A percentile compares a stretch with the other conserved stretches of the same genome.
These are phyloP conservation scores for Hipparchia sbordonii DNA, from an alignment of 2,888 invertebrate species.

Conservation along the genomic window DNA sequence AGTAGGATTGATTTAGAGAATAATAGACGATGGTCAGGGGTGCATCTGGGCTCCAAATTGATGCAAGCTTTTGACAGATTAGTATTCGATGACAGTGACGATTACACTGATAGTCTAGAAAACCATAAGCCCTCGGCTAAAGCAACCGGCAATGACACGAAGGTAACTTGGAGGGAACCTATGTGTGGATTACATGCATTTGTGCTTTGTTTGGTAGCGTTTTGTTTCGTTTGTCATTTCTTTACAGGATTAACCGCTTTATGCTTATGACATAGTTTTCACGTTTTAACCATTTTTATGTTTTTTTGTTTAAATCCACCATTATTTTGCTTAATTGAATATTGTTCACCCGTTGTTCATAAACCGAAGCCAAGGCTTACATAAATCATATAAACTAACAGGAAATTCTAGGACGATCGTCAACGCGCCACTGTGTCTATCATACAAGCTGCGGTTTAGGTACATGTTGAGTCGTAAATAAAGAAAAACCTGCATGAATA, in stretches of 20 bases:
- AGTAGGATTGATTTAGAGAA: slow-evolving; percentile 73
- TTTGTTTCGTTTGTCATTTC: slow-evolving; percentile 39
- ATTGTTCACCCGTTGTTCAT: slow-evolving; percentile 10
- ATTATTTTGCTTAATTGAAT: slow-evolving; percentile 26
- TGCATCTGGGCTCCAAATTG: slow-evolving; percentile 87
- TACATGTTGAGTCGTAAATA: slow-evolving; percentile 29
- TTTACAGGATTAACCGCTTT: slow-evolving; percentile 52
- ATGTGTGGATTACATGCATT: slow-evolving; percentile 50
- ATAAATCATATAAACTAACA: slow-evolving; percentile 29
- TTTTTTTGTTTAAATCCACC: slow-evolving; percentile 14
- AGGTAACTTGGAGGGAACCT: slow-evolving; percentile 71
- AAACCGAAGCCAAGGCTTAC: slow-evolving; percentile 14
- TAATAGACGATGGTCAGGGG: slow-evolving; percentile 89
- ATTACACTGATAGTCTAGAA: slow-evolving; percentile 89
- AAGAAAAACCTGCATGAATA: slow-evolving; percentile 28
- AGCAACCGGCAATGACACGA: slow-evolving; percentile 77
- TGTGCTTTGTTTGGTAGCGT: slow-evolving; percentile 52
- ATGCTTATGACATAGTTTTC: slow-evolving; percentile 44
- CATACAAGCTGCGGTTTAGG: slow-evolving; percentile 34
- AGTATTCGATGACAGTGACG: slow-evolving; percentile 86
- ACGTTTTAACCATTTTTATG: slow-evolving; percentile 34
- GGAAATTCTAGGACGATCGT: slow-evolving; percentile 25
- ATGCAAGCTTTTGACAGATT: slow-evolving; percentile 88
- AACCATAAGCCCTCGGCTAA: slow-evolving; percentile 78
- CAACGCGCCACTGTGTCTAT: slow-evolving; percentile 27